Conservation (phyloP, 2,113 vertebrate genomes). For the Phalacrocorax aristotelis region DNA sequence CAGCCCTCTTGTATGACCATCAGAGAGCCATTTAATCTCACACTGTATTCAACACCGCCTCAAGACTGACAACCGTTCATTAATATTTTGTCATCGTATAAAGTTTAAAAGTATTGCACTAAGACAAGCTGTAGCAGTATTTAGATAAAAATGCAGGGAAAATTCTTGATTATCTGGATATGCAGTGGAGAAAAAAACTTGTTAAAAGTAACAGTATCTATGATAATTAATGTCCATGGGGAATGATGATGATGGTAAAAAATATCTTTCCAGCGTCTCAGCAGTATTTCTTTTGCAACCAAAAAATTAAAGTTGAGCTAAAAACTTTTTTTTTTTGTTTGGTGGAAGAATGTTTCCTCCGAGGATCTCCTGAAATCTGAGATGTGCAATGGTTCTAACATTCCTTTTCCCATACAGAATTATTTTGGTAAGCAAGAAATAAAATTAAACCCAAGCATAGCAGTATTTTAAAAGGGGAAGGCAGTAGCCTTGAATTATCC, state of each 20-base stretch:
- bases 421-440: slow-evolving; percentile 24
- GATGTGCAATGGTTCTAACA: not conserved
- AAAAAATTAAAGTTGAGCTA: slow-evolving; percentile 35
- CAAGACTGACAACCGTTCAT: not conserved
- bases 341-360: not conserved
- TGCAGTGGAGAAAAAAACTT: not conserved
- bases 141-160: slow-evolving; percentile 8
- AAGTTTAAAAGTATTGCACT: not conserved
- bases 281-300: slow-evolving; percentile 30
- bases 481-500: slow-evolving; percentile 58
- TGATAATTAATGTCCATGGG: not conserved
- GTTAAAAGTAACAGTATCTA: slow-evolving; percentile 5
- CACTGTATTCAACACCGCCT: not conserved
- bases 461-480: slow-evolving; percentile 26
- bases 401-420: slow-evolving; percentile 5
- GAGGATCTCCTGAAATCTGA: slow-evolving; percentile 28
- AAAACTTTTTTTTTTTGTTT: not conserved
- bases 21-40: not conserved
- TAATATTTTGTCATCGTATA: not conserved
- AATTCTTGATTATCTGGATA: not conserved
- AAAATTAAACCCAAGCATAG: slow-evolving; percentile 28
- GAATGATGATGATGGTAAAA: not conserved
- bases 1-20: not conserved
- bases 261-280: not conserved
- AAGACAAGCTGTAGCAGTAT: not conserved